Conservation (phyloP, 2,113 vertebrate genomes). For the Hyla sarda region DNA sequence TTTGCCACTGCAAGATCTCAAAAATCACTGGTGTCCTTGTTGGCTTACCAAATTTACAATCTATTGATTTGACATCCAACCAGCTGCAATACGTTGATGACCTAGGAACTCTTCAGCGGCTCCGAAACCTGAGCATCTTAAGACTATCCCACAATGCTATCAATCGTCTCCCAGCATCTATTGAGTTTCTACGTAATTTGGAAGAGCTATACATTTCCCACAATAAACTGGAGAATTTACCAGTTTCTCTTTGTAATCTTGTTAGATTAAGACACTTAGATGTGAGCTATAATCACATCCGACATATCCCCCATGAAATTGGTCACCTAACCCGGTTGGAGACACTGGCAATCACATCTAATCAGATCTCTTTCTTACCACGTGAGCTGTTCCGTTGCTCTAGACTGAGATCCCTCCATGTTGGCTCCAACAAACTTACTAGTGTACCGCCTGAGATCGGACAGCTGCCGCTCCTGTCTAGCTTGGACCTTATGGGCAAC, state of each 20-base stretch:
- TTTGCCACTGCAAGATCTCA: conserved; percentile 77
- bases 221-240: conserved; percentile 74
- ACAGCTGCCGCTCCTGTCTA: conserved; percentile 66
- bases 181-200: conserved; percentile 70
- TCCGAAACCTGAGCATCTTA: conserved; percentile 71
- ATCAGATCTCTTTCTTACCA: conserved; percentile 73
- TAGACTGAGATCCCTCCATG: conserved; percentile 69
- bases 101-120: conserved; percentile 71
- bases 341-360: conserved; percentile 73
- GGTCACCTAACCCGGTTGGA: conserved; percentile 68
- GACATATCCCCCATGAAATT: conserved; percentile 69
- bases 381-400: conserved; percentile 70
- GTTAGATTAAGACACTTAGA: conserved; percentile 71
- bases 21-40: conserved; percentile 73
- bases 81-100: conserved; percentile 74
- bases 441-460: conserved; percentile 65
- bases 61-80: conserved; percentile 74
- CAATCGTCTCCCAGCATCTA: conserved; percentile 65
- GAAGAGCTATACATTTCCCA: conserved; percentile 75
- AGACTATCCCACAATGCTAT: conserved; percentile 73
- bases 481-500: conserved; percentile 74
- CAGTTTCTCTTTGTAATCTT: conserved; percentile 72
- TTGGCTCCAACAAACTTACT: conserved; percentile 71
- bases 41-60: conserved; percentile 67
- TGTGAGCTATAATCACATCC: conserved; percentile 73